These are phyloP conservation scores for Trichosurus vulpecula DNA, from an alignment of 2,797 vertebrate species.

Conservation along the genomic window DNA sequence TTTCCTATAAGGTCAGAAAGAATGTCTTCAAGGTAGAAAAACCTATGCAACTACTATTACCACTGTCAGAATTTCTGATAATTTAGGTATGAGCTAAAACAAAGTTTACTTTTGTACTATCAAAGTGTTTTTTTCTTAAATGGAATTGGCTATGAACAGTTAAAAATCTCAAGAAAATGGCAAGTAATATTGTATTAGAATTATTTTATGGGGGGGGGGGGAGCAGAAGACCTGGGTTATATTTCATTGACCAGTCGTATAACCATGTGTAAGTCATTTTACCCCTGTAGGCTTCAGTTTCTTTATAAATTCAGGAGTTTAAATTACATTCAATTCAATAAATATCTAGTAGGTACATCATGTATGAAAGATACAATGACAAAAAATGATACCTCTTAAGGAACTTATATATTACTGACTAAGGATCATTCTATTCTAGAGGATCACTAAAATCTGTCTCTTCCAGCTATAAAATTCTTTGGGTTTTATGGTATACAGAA, in stretches of 20 bases:
- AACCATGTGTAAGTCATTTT: constrained; percentile 16
- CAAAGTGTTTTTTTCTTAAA: neutral
- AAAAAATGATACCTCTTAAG: neutral
- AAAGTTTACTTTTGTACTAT: neutral
- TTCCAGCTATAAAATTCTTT: neutral
- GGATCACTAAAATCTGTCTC: neutral
- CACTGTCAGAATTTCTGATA: neutral
- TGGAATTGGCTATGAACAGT: neutral
- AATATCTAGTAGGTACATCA: neutral
- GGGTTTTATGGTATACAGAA: neutral
- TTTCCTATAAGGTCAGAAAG: neutral
- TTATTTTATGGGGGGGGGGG: neutral
- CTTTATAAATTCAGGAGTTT: constrained; percentile 4
- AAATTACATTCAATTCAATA: neutral
- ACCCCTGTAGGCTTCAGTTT: neutral
- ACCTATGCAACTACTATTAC: neutral
- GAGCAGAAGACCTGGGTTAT: neutral
- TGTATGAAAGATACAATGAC: neutral
- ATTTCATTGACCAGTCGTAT: neutral
- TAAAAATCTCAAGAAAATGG: neutral
- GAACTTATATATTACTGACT: neutral
- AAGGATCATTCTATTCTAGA: neutral
- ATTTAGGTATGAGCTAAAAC: neutral
- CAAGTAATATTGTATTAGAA: neutral
- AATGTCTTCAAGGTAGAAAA: neutral